A percentile compares a stretch with the other conserved stretches of the same genome.
These are phyloP conservation scores for Solea solea DNA, from an alignment of 2,113 vertebrate species.

Conservation along the genomic window DNA sequence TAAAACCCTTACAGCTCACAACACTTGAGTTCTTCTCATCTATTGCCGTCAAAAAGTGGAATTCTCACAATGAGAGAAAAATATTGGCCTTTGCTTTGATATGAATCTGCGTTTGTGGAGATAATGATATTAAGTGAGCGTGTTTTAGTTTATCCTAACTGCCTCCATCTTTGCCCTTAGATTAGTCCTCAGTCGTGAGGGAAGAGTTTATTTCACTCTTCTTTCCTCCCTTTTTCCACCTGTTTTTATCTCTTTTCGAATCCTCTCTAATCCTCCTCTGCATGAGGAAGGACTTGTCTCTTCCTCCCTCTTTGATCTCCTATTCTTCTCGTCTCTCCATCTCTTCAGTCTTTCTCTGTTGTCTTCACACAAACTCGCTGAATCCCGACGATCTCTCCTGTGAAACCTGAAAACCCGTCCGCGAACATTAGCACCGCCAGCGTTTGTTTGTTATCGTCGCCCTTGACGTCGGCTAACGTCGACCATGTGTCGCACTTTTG, in stretches of 20 bases:
- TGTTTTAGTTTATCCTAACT: too few species aligned
- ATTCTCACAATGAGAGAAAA: too few species aligned
- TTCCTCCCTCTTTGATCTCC: neutral
- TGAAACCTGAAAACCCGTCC: conserved; percentile 5
- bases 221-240: neutral
- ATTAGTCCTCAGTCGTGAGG: neutral
- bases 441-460: conserved; percentile 18
- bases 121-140: too few species aligned
- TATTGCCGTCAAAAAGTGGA: too few species aligned
- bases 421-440: neutral
- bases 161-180: too few species aligned
- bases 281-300: neutral
- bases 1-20: too few species aligned
- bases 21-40: too few species aligned
- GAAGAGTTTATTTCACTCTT: conserved; percentile 37
- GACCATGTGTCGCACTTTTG: conserved; percentile 31
- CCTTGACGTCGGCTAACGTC: conserved; percentile 23
- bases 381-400: too few species aligned
- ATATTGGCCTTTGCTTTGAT: too few species aligned
- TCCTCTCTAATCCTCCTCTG: neutral
- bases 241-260: neutral
- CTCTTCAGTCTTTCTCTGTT: conserved; percentile 32
- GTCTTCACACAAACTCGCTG: neutral
- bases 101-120: too few species aligned
- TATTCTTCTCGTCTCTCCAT: conserved; percentile 6